Percentiles rank a stretch among this genome's conserved stretches.
phyloP scores from a whole-genome alignment of 2,888 invertebrate genomes.

The Polymixis flavicincta region DNA sequence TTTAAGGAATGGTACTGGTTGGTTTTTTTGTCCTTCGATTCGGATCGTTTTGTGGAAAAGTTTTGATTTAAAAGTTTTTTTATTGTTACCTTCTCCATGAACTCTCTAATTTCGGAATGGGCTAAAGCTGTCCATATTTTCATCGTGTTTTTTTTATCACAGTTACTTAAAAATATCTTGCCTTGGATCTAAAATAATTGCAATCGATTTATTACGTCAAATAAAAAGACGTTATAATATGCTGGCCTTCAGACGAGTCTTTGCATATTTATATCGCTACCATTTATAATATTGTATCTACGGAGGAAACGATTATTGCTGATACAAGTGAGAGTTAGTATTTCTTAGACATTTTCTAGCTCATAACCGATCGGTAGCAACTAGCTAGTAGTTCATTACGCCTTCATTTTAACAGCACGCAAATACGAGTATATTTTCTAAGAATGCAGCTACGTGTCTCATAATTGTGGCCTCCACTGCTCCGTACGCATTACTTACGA shows the following conservation, averaged over 20 bases:
- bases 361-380: constrained; percentile 57
- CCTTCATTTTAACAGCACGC: constrained; percentile 59
- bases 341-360: constrained; percentile 55
- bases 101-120: neutral
- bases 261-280: constrained; percentile 23
- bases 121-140: neutral
- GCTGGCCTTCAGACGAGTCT: constrained; percentile 9
- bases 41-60: neutral
- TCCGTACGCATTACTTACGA: constrained; percentile 50
- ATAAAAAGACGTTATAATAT: neutral
- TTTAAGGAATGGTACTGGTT: constrained; percentile 4
- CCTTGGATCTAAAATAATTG: neutral
- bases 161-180: neutral
- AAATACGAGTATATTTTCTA: constrained; percentile 62
- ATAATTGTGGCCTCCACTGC: constrained; percentile 48
- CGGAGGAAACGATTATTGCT: constrained; percentile 12
- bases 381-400: constrained; percentile 46
- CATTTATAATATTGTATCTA: neutral
- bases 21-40: constrained; percentile 6
- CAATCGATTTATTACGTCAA: constrained; percentile 6
- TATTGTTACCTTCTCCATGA: neutral
- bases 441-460: constrained; percentile 63
- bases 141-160: neutral
- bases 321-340: constrained; percentile 52
- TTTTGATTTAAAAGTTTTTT: neutral